phyloP scores from a whole-genome alignment of 2,888 invertebrate species.

The Synergus itoensis region DNA sequence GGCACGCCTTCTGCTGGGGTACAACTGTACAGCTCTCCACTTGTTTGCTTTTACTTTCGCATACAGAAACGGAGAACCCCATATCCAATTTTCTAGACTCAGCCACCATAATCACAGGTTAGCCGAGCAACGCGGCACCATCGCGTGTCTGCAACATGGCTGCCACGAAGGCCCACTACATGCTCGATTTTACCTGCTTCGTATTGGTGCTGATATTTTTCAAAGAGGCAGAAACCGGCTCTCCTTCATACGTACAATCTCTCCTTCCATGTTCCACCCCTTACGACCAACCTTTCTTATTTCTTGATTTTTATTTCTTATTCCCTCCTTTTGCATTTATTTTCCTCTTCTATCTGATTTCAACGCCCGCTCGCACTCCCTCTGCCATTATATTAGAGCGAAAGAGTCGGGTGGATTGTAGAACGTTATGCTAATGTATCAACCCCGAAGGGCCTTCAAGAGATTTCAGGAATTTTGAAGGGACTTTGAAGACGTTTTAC shows the following conservation, averaged over 20 bases:
- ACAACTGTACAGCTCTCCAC: slow-evolving; percentile 51
- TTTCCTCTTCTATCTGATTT: slow-evolving; percentile 16
- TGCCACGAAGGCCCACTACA: slow-evolving; percentile 57
- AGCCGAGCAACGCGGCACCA: slow-evolving; percentile 60
- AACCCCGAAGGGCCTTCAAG: slow-evolving; percentile 48
- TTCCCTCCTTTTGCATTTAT: slow-evolving; percentile 46
- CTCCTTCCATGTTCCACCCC: slow-evolving; percentile 38
- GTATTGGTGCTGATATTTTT: slow-evolving; percentile 58
- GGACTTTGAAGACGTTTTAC: no score
- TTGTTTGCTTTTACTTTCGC: slow-evolving; percentile 56
- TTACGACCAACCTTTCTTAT: slow-evolving; percentile 37
- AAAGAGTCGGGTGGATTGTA: slow-evolving; percentile 53
- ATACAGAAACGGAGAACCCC: slow-evolving; percentile 58
- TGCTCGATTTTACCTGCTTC: slow-evolving; percentile 44
- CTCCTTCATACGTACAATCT: slow-evolving; percentile 28
- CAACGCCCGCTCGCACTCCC: slow-evolving; percentile 42
- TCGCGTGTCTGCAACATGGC: slow-evolving; percentile 73
- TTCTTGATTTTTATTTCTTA: slow-evolving; percentile 47
- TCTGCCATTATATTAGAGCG: slow-evolving; percentile 54
- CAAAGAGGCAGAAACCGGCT: slow-evolving; percentile 55
- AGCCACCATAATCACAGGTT: slow-evolving; percentile 76
- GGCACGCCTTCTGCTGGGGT: slow-evolving; percentile 69
- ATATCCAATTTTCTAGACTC: slow-evolving; percentile 73
- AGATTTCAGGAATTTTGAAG: background rate
- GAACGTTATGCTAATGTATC: slow-evolving; percentile 67